These are phyloP conservation scores for Loxodonta africana DNA, from an alignment of 2,113 vertebrate species.

Conservation along the genomic window DNA sequence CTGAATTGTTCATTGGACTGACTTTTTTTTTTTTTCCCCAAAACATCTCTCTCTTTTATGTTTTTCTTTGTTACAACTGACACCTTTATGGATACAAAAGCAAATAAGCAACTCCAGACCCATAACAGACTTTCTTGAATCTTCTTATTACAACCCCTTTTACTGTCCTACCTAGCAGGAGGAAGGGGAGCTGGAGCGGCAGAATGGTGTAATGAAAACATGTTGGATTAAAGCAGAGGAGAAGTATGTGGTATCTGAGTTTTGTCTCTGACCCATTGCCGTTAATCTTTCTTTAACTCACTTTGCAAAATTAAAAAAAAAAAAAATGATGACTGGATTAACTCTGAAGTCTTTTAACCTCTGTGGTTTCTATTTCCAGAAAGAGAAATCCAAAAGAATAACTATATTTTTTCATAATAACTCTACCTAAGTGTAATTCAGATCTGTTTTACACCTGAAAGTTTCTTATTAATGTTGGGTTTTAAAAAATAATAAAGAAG, in stretches of 20 bases:
- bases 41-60: background rate
- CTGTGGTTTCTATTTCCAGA: background rate
- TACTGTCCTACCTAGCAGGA: background rate
- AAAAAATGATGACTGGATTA: background rate
- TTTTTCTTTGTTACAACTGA: background rate
- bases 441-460: background rate
- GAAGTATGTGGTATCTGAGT: too few relatives aligned
- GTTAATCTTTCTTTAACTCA: constrained; percentile 35
- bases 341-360: background rate
- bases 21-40: background rate
- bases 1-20: background rate
- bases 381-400: background rate
- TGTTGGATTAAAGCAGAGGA: background rate
- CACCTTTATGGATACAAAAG: background rate
- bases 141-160: background rate
- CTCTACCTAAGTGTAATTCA: background rate
- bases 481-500: constrained; percentile 16
- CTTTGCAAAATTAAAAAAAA: constrained; percentile 12
- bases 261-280: background rate
- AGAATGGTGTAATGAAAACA: background rate
- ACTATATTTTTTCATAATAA: background rate
- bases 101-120: background rate
- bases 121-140: background rate
- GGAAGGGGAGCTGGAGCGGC: background rate
- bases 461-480: background rate